Evolutionary conservation across 2,888 invertebrate genomes (phyloP).

Genomic region (Caenorhabditis doughertyi): DNA sequence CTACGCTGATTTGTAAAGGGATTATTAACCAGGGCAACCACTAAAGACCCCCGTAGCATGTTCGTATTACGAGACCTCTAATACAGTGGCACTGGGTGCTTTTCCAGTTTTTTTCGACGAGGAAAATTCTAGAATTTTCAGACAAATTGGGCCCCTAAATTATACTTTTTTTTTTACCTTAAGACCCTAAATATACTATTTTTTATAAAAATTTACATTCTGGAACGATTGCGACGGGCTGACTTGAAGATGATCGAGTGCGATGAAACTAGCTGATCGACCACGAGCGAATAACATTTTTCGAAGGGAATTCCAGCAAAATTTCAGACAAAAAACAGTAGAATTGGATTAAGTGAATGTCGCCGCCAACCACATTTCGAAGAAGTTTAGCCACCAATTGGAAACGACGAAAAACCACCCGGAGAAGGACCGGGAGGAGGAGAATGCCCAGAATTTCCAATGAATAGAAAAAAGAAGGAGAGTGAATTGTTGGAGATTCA

Average conservation of each 20-base stretch:
- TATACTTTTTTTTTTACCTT: conserved; percentile 3
- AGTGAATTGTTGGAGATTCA: too few relatives aligned
- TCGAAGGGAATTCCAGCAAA: neutral
- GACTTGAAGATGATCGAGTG: conserved; percentile 70
- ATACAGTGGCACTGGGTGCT: too few relatives aligned
- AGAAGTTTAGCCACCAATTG: neutral
- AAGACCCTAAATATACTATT: neutral
- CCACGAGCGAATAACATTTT: conserved; percentile 78
- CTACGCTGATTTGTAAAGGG: too few relatives aligned
- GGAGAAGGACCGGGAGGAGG: neutral
- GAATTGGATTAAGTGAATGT: too few relatives aligned
- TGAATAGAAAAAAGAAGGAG: conserved; percentile 22
- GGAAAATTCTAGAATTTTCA: neutral
- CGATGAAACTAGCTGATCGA: conserved; percentile 75
- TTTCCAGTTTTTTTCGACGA: too few relatives aligned
- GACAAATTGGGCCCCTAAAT: neutral
- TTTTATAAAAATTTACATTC: conserved; percentile 29
- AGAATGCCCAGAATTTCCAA: conserved; percentile 19
- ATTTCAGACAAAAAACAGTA: too few relatives aligned
- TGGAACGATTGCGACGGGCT: conserved; percentile 43
- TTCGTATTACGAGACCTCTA: too few relatives aligned
- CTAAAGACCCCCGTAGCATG: too few relatives aligned
- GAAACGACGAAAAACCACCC: neutral
- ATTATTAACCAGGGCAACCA: too few relatives aligned
- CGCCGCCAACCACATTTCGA: neutral